Evolutionary conservation across 2,888 invertebrate genomes (phyloP).

Genomic region (Tiphia femorata): DNA sequence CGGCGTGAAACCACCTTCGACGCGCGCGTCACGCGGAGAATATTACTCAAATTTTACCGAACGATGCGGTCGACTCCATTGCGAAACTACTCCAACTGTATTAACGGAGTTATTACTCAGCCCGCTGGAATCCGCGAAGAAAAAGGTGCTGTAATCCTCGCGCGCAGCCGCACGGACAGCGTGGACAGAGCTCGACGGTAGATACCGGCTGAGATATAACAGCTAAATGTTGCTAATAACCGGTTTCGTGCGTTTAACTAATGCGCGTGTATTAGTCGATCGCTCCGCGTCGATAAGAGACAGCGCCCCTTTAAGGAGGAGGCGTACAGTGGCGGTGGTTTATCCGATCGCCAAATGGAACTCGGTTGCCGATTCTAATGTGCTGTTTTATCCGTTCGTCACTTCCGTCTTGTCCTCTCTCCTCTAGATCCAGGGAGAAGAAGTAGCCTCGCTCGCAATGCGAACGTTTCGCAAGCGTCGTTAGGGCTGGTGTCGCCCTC

Average conservation of each 20-base stretch:
- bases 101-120: too few relatives aligned
- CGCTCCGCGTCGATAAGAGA: slow-evolving; percentile 41
- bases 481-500: too few relatives aligned
- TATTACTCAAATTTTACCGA: too few relatives aligned
- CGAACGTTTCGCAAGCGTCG: slow-evolving; percentile 32
- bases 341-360: slow-evolving; percentile 40
- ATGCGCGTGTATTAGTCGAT: slow-evolving; percentile 49
- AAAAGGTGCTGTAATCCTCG: slow-evolving; percentile 45
- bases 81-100: too few relatives aligned
- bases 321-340: slow-evolving; percentile 32
- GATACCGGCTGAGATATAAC: slow-evolving; percentile 39
- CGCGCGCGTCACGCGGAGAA: too few relatives aligned
- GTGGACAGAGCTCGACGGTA: slow-evolving; percentile 27
- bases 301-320: too few relatives aligned
- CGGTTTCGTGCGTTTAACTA: slow-evolving; percentile 50
- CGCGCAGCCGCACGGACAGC: neutral
- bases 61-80: too few relatives aligned
- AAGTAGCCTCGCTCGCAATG: too few relatives aligned
- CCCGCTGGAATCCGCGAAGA: too few relatives aligned
- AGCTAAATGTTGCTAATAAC: slow-evolving; percentile 50
- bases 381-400: slow-evolving; percentile 35
- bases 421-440: neutral
- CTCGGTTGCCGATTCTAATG: slow-evolving; percentile 37
- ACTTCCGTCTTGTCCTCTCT: slow-evolving; percentile 38
- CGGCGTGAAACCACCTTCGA: too few relatives aligned